Base-by-base conservation (phyloP, 2,888 invertebrate species). In the Athrips mouffetella region DNA sequence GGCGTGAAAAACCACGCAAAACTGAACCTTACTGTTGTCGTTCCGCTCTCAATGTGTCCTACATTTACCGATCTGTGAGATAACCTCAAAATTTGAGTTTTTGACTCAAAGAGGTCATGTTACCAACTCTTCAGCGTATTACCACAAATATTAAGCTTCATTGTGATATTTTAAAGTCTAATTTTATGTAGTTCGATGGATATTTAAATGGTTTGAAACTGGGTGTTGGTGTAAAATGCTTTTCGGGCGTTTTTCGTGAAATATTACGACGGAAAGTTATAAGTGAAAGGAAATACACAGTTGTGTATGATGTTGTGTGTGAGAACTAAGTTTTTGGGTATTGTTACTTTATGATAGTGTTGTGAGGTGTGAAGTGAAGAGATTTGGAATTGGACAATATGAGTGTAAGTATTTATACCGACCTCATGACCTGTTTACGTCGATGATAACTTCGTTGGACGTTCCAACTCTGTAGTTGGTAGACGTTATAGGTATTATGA, bases 1-100 rank as follows among this genome's bases (percentile, higher is more conserved):
- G 51, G 52, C 52, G 54, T 44, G 59, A 45, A 54, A 49, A 52
- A 42, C 27, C 67, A 63, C 57, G 72, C 78, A 60, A 87, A 67
- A 75, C 54, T 81, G 67, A 67, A 72, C 84, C 73, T 68, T 84
- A 82, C 46, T 30, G 60, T 57, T 55, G 59, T 52, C 57, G 62
- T 62, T 69, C 68, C 65, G 63, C 69, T 70, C 65, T 70, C 74
- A 75, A 73, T 71, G 74, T 76, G 80, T 68, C 83, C 82, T 80
- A 82, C 83, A 80, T 83, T 80, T 70, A 73, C 75, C 76, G 76
- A 78, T 79, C 75, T 70, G 68, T 59, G 70, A 76, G 72, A 78
- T 87, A 88, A 88, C 87, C 87, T 87, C 76, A 83, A 88, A 87
- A 77, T 73, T 70, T 56, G 62, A 75, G 76, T 70, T 79, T 76